Percentiles rank a stretch among this genome's conserved stretches.
Conservation (phyloP, 1,140 invertebrate genomes). For the Drosophila kepulauana region DNA sequence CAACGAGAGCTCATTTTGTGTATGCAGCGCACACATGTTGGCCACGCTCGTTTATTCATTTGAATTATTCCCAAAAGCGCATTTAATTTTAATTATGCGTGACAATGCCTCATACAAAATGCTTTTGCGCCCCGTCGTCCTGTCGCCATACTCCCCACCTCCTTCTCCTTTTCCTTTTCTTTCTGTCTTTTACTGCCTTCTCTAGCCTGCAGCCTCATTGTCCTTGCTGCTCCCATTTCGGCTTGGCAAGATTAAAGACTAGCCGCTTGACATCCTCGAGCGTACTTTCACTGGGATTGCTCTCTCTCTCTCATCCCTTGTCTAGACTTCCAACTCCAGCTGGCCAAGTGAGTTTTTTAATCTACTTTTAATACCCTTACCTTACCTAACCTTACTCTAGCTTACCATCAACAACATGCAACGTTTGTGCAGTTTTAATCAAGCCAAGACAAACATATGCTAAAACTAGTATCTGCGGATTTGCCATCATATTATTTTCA, state of each 20-base stretch:
- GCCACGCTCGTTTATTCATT: constrained; percentile 83
- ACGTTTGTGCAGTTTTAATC: constrained; percentile 1
- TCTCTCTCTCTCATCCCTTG: not conserved
- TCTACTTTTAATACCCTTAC: constrained; percentile 17
- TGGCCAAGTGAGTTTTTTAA: constrained; percentile 16
- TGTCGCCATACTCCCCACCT: not conserved
- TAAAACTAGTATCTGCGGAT: not conserved
- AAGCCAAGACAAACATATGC: not conserved
- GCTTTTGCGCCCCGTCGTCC: constrained; percentile 2
- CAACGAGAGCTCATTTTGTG: constrained; percentile 75
- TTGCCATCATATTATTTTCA: not conserved
- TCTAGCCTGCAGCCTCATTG: not conserved
- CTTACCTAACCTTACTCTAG: not conserved
- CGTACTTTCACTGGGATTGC: not conserved
- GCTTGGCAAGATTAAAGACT: constrained; percentile 56
- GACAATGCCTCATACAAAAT: constrained; percentile 78
- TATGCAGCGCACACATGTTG: constrained; percentile 77
- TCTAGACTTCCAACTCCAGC: no score
- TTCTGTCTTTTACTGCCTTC: no score
- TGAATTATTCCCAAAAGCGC: constrained; percentile 84
- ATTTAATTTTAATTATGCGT: constrained; percentile 85
- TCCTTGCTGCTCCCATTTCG: constrained; percentile 52
- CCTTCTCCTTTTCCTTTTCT: not conserved
- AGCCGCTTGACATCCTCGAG: constrained; percentile 20
- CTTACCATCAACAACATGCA: no score